phyloP scores from a whole-genome alignment of 2,888 invertebrate genomes.

The Patella caerulea region DNA sequence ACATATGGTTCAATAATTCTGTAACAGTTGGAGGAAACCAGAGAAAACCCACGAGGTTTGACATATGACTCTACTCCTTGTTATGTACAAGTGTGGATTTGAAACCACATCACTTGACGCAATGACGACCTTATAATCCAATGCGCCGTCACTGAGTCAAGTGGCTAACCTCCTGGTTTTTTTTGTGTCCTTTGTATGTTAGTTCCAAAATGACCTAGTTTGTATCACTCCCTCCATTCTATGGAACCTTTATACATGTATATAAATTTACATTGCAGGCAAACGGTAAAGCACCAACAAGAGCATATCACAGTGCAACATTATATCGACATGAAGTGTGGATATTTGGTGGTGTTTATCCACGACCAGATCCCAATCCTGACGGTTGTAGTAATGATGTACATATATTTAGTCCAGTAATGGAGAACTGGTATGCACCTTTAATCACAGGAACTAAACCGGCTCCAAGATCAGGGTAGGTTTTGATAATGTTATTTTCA shows the following conservation, averaged over 20 bases:
- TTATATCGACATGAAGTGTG: conserved; percentile 68
- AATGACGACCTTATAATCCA: no score
- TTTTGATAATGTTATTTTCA: no score
- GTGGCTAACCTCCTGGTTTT: no score
- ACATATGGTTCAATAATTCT: no score
- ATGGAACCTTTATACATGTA: neutral
- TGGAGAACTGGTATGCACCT: conserved; percentile 68
- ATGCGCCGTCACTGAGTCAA: no score
- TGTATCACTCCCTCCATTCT: neutral
- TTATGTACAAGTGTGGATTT: no score
- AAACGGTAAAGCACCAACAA: conserved; percentile 66
- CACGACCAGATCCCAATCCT: conserved; percentile 66
- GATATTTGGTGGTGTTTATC: conserved; percentile 70
- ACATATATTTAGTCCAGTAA: conserved; percentile 68
- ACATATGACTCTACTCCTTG: no score
- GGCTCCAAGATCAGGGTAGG: conserved; percentile 65
- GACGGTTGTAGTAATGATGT: conserved; percentile 69
- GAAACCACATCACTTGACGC: no score
- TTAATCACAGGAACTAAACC: conserved; percentile 67
- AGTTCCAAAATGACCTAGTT: neutral
- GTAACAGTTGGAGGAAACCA: no score
- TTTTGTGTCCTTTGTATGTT: neutral
- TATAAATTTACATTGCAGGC: conserved; percentile 41
- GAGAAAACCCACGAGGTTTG: no score
- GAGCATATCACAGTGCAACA: conserved; percentile 68